Evolutionary conservation across 2,888 invertebrate species (phyloP).

Genomic region (Punctoribates punctum): DNA sequence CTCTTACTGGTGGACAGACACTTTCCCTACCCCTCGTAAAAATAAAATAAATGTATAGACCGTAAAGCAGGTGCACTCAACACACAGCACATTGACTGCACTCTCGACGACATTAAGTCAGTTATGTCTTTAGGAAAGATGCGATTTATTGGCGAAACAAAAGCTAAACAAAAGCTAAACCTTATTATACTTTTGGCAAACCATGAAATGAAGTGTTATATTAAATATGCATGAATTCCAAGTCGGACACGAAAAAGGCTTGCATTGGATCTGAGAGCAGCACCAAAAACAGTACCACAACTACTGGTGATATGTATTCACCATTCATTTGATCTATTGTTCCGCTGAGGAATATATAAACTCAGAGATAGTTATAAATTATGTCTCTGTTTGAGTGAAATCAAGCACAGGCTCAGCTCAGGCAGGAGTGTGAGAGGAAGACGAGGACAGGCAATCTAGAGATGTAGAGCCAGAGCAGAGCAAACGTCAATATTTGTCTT

Average conservation of each 20-base stretch:
- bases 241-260: constrained; percentile 33
- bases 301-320: constrained; percentile 30
- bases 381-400: constrained; percentile 19
- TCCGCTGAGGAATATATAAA: constrained; percentile 32
- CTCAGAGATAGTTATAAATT: constrained; percentile 28
- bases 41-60: constrained; percentile 15
- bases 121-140: neutral
- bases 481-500: constrained; percentile 36
- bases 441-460: neutral
- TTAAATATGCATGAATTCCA: constrained; percentile 36
- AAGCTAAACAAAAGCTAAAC: constrained; percentile 20
- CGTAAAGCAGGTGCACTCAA: constrained; percentile 22
- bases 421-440: neutral
- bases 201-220: constrained; percentile 14
- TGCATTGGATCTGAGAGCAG: neutral
- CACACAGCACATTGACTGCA: constrained; percentile 1
- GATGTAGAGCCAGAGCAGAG: neutral
- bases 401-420: constrained; percentile 13
- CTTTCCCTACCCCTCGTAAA: neutral
- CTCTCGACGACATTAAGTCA: constrained; percentile 1
- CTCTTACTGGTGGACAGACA: too few relatives aligned
- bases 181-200: constrained; percentile 25
- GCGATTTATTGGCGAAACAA: constrained; percentile 20
- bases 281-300: neutral
- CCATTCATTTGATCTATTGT: constrained; percentile 37